A percentile compares a stretch with the other conserved stretches of the same genome.
Conservation (phyloP, 2,113 vertebrate species). For the Oxyruncus cristatus region DNA sequence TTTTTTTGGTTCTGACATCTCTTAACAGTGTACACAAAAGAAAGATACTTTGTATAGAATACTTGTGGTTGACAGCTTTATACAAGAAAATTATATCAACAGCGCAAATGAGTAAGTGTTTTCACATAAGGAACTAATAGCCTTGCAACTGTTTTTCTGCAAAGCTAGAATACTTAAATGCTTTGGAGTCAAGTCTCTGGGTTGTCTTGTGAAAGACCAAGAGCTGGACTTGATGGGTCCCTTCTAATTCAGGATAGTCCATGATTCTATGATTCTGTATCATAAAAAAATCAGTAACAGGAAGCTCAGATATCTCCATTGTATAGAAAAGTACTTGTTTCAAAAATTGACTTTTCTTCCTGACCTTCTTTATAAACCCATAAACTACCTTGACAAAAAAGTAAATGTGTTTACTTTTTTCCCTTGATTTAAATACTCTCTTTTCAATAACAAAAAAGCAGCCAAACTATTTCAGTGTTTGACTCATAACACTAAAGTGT, state of each 20-base stretch:
- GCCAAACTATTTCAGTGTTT: not conserved
- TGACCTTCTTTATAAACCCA: not conserved
- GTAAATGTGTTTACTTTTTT: not conserved
- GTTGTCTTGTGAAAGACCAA: not conserved
- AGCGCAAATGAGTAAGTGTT: not conserved
- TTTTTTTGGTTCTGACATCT: not conserved
- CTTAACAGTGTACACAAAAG: not conserved
- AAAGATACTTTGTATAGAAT: not conserved
- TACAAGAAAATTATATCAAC: not conserved
- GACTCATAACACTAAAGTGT: not conserved
- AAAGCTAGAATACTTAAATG: not conserved
- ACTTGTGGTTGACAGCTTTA: not conserved
- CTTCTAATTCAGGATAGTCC: no score
- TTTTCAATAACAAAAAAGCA: not conserved
- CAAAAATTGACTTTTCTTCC: not conserved
- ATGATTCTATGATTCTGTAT: not conserved
- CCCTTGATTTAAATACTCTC: not conserved
- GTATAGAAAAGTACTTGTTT: not conserved
- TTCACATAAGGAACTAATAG: not conserved
- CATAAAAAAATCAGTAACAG: not conserved
- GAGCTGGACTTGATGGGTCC: rapidly evolving
- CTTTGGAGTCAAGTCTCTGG: not conserved
- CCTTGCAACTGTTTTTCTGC: not conserved
- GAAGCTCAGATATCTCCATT: not conserved
- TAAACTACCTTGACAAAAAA: not conserved